Evolutionary conservation across 1,140 invertebrate genomes (phyloP).

Genomic region (Pentalonia nigronervosa): DNA sequence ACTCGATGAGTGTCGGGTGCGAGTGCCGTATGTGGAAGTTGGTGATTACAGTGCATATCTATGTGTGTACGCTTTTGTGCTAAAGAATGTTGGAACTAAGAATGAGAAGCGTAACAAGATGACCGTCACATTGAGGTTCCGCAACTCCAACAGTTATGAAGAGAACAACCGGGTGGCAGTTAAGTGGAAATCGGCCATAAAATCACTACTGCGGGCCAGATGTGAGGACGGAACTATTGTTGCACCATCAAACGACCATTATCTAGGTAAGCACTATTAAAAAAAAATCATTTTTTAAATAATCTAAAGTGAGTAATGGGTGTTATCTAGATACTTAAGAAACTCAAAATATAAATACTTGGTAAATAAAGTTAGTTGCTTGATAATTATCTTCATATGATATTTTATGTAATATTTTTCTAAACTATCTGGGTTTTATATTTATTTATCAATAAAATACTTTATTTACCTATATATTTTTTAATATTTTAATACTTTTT

Average conservation of each 20-base stretch:
- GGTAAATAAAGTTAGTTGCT: no score
- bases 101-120: slow-evolving; percentile 75
- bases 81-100: slow-evolving; percentile 77
- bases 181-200: slow-evolving; percentile 80
- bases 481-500: not conserved
- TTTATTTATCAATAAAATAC: not conserved
- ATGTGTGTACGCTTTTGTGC: slow-evolving; percentile 84
- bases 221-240: slow-evolving; percentile 56
- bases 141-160: slow-evolving; percentile 81
- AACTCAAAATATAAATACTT: not conserved
- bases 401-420: not conserved
- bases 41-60: slow-evolving; percentile 75
- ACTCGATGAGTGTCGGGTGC: not conserved
- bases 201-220: slow-evolving; percentile 71
- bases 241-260: not conserved
- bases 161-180: slow-evolving; percentile 85
- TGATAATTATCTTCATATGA: not conserved
- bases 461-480: no score
- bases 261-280: slow-evolving; percentile 8
- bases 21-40: not conserved
- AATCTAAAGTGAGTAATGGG: not conserved
- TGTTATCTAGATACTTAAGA: not conserved
- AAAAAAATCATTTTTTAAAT: not conserved
- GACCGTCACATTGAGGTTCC: slow-evolving; percentile 80
- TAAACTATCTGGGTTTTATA: not conserved